Evolutionary conservation across 2,888 invertebrate genomes (phyloP).

Genomic region (Dicranocentrus wangi): DNA sequence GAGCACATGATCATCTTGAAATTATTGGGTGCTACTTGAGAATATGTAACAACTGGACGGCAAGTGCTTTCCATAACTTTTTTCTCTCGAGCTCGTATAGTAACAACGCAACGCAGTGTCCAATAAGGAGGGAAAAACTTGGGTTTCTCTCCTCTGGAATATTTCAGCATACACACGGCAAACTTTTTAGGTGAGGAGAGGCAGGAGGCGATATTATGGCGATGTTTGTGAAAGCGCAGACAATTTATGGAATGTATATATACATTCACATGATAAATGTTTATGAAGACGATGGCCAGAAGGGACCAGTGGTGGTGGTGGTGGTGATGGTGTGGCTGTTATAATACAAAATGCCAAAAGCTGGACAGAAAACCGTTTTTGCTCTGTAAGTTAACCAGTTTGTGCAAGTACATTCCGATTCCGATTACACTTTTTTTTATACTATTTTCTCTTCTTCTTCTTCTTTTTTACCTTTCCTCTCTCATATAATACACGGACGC

Average conservation of each 20-base stretch:
- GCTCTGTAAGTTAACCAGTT: neutral
- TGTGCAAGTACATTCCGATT: neutral
- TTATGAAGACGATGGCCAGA: slow-evolving; percentile 29
- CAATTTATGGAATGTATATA: slow-evolving; percentile 22
- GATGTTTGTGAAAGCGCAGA: neutral
- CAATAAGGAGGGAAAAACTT: too few relatives aligned
- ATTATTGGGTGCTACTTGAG: slow-evolving; percentile 28
- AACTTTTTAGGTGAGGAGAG: neutral
- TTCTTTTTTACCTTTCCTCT: neutral
- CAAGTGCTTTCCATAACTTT: too few relatives aligned
- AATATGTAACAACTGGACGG: too few relatives aligned
- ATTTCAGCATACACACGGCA: too few relatives aligned
- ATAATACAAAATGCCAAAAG: neutral
- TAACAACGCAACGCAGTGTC: too few relatives aligned
- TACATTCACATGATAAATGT: slow-evolving; percentile 30
- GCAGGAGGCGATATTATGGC: too few relatives aligned
- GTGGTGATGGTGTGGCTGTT: too few relatives aligned
- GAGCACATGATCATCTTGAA: slow-evolving; percentile 40
- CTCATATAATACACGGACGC: too few relatives aligned
- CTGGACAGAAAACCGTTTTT: neutral
- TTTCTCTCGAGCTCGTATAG: too few relatives aligned
- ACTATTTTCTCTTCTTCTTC: neutral
- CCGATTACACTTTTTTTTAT: neutral
- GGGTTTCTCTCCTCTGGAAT: too few relatives aligned
- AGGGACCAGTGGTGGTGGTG: neutral